Percentiles rank a stretch among this genome's conserved stretches.
phyloP scores from a whole-genome alignment of 2,797 vertebrate species.

The Catamblyrhynchus diadema region DNA sequence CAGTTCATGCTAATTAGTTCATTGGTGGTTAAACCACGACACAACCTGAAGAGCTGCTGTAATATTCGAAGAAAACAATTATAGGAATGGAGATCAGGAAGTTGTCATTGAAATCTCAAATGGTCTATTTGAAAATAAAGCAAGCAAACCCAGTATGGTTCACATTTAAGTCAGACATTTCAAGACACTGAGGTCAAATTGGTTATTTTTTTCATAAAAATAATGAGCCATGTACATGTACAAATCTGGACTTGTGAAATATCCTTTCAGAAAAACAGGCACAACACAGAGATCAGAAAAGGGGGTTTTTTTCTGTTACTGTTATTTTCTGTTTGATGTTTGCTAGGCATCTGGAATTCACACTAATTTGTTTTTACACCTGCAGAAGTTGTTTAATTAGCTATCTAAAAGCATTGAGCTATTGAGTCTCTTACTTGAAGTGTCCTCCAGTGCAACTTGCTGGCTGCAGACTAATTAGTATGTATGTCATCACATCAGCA shows the following conservation, averaged over 20 bases:
- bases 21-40: background rate
- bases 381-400: background rate
- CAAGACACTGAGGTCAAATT: background rate
- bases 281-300: background rate
- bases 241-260: background rate
- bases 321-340: background rate
- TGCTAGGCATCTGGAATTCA: background rate
- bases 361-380: background rate
- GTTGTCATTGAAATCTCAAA: background rate
- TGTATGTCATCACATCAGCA: background rate
- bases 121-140: background rate
- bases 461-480: background rate
- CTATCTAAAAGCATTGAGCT: background rate
- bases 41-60: background rate
- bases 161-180: background rate
- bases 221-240: background rate
- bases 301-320: background rate
- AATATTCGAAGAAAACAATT: background rate
- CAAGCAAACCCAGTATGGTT: background rate
- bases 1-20: background rate
- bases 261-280: background rate
- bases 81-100: background rate
- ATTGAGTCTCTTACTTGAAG: background rate
- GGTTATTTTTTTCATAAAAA: background rate
- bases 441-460: fast-evolving